These are phyloP conservation scores for Xiphorhynchus erythropygius DNA, from an alignment of 2,797 vertebrate species.

Conservation along the genomic window DNA sequence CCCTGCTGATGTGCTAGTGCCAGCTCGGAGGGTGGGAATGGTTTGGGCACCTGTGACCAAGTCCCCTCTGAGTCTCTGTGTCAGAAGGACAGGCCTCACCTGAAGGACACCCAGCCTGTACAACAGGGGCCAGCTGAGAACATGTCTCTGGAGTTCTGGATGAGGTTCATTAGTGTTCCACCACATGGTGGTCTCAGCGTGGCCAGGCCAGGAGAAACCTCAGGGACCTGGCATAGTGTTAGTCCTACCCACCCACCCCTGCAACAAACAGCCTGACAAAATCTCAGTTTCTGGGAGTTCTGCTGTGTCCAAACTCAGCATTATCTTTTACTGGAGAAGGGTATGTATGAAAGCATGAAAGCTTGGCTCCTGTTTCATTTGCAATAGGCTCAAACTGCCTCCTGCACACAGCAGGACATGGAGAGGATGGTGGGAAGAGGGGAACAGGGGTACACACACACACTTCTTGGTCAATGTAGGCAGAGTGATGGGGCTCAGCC, in stretches of 20 bases:
- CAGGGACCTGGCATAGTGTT: not conserved
- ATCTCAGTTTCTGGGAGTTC: not conserved
- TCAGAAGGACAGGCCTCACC: not conserved
- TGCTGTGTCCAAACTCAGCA: not conserved
- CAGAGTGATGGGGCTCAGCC: not conserved
- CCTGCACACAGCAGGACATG: fast-evolving
- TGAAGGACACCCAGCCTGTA: not conserved
- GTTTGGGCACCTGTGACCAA: not conserved
- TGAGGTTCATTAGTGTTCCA: not conserved
- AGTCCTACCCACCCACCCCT: not conserved
- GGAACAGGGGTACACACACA: fast-evolving
- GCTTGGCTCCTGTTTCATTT: not conserved
- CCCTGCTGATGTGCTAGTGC: not conserved
- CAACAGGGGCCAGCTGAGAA: not conserved
- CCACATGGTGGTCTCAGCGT: not conserved
- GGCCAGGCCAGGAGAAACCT: not conserved
- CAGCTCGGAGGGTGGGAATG: not conserved
- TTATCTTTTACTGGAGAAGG: not conserved
- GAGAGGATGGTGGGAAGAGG: not conserved
- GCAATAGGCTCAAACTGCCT: not conserved
- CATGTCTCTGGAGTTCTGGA: not conserved
- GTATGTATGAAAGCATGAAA: not conserved
- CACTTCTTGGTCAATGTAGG: not conserved
- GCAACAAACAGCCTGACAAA: not conserved
- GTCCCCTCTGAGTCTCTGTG: not conserved